Percentiles rank a stretch among this genome's conserved stretches.
Evolutionary conservation across 2,888 invertebrate genomes (phyloP).

Genomic region (Drosophila maculinotata): DNA sequence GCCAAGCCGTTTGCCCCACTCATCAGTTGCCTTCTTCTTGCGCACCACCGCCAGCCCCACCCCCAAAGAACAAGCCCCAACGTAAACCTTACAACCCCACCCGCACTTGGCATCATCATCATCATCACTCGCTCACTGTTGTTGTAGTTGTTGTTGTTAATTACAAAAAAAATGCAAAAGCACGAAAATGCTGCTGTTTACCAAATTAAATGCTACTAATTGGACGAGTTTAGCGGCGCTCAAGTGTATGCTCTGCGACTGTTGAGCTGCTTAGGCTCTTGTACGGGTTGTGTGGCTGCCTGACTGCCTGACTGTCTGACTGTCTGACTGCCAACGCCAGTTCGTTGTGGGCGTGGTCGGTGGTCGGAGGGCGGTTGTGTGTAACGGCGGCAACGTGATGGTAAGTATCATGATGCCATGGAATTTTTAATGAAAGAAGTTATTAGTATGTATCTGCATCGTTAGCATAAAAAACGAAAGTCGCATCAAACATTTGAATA

Average conservation of each 20-base stretch:
- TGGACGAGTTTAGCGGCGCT: constrained; percentile 80
- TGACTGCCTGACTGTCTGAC: background rate
- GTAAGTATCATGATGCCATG: constrained; percentile 59
- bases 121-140: constrained; percentile 35
- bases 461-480: constrained; percentile 75
- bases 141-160: constrained; percentile 56
- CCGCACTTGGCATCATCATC: constrained; percentile 16
- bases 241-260: constrained; percentile 73
- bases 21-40: constrained; percentile 42
- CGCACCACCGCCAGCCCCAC: background rate
- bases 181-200: constrained; percentile 79
- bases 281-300: constrained; percentile 17
- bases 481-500: constrained; percentile 47
- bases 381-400: constrained; percentile 25
- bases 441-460: constrained; percentile 81
- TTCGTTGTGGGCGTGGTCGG: constrained; percentile 11
- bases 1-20: constrained; percentile 50
- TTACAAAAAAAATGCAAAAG: constrained; percentile 79
- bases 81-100: background rate
- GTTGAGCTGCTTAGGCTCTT: constrained; percentile 59
- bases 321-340: too few species aligned
- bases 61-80: too few species aligned
- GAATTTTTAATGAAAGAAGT: constrained; percentile 79
- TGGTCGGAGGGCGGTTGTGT: background rate
- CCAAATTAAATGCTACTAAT: constrained; percentile 81